Base-by-base conservation (phyloP, 2,888 invertebrate species). In the Scaptomyza caliginosa region DNA sequence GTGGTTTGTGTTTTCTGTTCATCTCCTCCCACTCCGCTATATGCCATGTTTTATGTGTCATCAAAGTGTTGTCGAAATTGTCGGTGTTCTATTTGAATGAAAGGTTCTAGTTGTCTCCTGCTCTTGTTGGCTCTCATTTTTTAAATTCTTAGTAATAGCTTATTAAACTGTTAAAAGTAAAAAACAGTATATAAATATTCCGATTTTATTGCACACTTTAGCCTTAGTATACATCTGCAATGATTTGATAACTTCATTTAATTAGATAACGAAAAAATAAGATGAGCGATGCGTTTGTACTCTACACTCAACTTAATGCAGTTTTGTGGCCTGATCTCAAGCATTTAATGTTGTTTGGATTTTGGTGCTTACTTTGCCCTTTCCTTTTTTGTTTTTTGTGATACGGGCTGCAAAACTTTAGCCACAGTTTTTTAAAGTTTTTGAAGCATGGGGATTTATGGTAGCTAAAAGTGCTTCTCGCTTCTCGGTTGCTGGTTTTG, bases 401-500 rank as follows among this genome's bases (percentile, higher is more conserved):
- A 67, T 51, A 43, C 54, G 56, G 56, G 48, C 71, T 77, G 30
- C 32, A 72, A 73, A 34, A 83, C 72, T 77, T 83, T 66, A 30
- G 70, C 58, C 62, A 65, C 62, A 65, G 43, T 73, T 63, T 62
- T 62, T 70, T 62, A 34, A 67, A 69, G 62, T 81, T 67, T 51
- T 43, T 54, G 32, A 28, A 56, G 79, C 70, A 57, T 40, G 49
- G 84, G 84, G 81, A 83, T 80, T 79, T 80, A 74, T 77, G 68
- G 64, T 49, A 72, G 71, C 65, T 72, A 52, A 74, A 71, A 81
- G 74, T 80, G 67, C 71, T 78, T 57, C 67, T 69, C 69, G 69
- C 38, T 64, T 54, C 76, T 62, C 52, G 62, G 23, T 56, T 55
- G 42, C 56, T 57, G 28, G 43, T 43, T 66, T 50, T 67, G 38